Base-by-base conservation (phyloP, 2,113 vertebrate species). In the Daubentonia madagascariensis region DNA sequence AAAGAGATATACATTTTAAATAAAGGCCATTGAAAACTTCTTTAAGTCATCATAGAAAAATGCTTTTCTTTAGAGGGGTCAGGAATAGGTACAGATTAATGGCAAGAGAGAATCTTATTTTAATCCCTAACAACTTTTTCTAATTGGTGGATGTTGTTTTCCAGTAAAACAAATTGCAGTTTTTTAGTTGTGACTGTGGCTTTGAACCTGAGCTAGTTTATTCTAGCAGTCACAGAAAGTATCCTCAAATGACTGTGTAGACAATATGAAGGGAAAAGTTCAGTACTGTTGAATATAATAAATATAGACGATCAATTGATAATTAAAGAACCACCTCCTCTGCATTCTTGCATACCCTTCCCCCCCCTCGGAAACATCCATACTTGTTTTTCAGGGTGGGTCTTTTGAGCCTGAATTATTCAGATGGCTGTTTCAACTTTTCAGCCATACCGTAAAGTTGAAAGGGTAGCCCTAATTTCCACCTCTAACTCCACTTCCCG, bases 91-190 rank as follows among this genome's bases (percentile, higher is more conserved):
- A 61, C 57, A 90, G 35, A 73, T 96, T 86, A 92, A 73, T 89
- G 67, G 76, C 32, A 87, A 94, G 96, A 85, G 59, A 68, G 32
- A 94, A 85, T 85, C 63, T 43, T 65, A 89, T 50, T 94, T 95
- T 91, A 85, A 95, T 87, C 30, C 61, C 3, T 57, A 78, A 80
- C 32, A 65, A 1, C 63, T 81, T 96, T 76, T 96, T 81, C 76
- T 92, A 79, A 80, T 72, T 89, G 86, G 61, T 80, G 28, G n/a
- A 11, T 61, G 22, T 68, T 0, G 0, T 94, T 91, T 91, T 91
- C 72, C 2, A 68, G 3, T 89, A 91, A 89, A 95, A 88, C 23
- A 65, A 86, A 40, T 52, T 93, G 20, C 11, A 54, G 17, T 91
- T 86, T 94, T 17, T 92, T 97, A 57, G 59, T 85, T 80, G 52